Base-by-base conservation (phyloP, 2,888 invertebrate species). In the Conistra vaccinii region DNA sequence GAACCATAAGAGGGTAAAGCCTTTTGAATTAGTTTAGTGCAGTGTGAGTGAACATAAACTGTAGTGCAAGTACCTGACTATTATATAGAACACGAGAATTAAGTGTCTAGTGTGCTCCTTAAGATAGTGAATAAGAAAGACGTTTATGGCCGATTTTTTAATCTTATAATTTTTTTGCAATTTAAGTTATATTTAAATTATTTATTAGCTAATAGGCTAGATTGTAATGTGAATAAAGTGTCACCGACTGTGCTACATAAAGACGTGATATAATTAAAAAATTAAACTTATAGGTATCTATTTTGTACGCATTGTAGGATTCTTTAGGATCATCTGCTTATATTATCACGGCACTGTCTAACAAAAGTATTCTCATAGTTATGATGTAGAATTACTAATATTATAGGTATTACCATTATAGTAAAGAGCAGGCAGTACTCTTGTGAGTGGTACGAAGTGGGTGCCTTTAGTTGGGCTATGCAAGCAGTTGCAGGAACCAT, bases 401-500 rank as follows among this genome's bases (percentile, higher is more conserved):
- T 32, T n/a, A 10, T 35, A n/a, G 2, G 10, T 20, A 26, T 72
- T 75, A 63, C 80, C 73, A 14, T 80, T 80, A 23, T 60, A 35
- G 17, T 65, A 78, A 5, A 58, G 5, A 35, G 81, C 53, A n/a
- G 81, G 81, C 6, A 78, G 74, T 23, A 78, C 32, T 61, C 81
- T 66, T 17, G 3, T 12, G 0, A 32, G 35, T 17, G 77, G 77
- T n/a, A 29, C 42, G 12, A 73, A 80, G 29, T 12, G 60, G 14
- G 77, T 65, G 26, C 77, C 80, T 51, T 42, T 53, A 23, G 80
- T 42, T 5, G 77, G 77, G 1, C 45, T 45, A 3, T 39, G 2
- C 10, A 80, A 20, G 23, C 80, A 80, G 35, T 78, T 78, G 35
- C 77, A 78, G 0, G 77, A 80, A n/a, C 77, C 77, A 39, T 78